These are phyloP conservation scores for Eristalis arbustorum DNA, from an alignment of 2,888 invertebrate species.

Conservation along the genomic window DNA sequence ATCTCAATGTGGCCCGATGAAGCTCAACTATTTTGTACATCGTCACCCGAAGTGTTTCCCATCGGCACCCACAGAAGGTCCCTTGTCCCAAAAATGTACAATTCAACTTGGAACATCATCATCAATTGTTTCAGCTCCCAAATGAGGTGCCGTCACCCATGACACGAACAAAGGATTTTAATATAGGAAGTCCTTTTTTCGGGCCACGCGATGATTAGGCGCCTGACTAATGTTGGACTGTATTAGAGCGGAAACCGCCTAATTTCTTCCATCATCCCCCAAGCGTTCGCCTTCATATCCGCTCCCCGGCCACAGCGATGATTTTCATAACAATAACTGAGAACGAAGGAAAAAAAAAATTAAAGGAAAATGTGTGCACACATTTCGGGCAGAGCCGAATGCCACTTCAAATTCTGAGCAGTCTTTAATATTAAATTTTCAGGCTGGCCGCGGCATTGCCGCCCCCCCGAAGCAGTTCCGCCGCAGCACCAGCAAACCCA, in stretches of 20 bases:
- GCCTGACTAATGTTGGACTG: slow-evolving; percentile 50
- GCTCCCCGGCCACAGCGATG: background rate
- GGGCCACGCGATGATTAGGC: slow-evolving; percentile 32
- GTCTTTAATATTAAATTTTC: slow-evolving; percentile 54
- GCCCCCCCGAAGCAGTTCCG: background rate
- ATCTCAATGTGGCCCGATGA: background rate
- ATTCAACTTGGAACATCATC: background rate
- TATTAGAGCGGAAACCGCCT: slow-evolving; percentile 48
- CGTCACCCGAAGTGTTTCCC: background rate
- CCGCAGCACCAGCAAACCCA: background rate
- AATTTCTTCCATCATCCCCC: slow-evolving; percentile 12
- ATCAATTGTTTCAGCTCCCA: background rate
- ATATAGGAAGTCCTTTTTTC: slow-evolving; percentile 23
- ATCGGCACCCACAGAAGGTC: background rate
- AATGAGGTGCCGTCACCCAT: background rate
- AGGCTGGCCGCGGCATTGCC: background rate
- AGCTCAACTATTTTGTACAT: background rate
- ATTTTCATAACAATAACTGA: slow-evolving; percentile 27
- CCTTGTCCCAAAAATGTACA: background rate
- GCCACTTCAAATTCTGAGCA: slow-evolving; percentile 35
- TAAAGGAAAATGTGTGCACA: slow-evolving; percentile 41
- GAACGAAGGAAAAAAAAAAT: background rate
- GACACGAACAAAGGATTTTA: slow-evolving; percentile 18
- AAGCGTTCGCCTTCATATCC: background rate
- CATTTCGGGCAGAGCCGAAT: slow-evolving; percentile 28